Conservation (phyloP, 1,140 invertebrate genomes). For the Frieseomelitta varia region DNA sequence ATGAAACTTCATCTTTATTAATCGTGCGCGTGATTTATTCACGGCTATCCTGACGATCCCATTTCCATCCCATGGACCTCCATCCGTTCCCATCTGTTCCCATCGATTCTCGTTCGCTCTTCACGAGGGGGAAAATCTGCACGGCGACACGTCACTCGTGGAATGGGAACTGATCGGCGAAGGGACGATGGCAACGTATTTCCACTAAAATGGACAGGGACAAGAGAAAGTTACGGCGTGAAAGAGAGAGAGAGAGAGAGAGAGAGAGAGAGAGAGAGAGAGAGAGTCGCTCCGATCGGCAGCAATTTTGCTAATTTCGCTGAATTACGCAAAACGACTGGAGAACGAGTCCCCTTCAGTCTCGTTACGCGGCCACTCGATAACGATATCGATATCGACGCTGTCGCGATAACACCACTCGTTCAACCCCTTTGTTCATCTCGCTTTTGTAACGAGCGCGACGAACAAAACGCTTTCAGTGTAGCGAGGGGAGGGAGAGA, state of each 20-base stretch:
- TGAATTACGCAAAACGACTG: slow-evolving; percentile 9
- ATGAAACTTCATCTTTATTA: background rate
- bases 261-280: too few relatives aligned
- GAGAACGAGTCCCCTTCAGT: background rate
- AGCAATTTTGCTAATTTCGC: slow-evolving; percentile 39
- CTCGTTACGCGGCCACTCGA: slow-evolving; percentile 14
- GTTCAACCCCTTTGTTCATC: background rate
- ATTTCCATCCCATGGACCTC: background rate
- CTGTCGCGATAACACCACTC: background rate
- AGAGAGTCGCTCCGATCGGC: background rate
- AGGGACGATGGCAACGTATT: background rate
- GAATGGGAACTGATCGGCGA: background rate
- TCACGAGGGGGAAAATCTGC: background rate
- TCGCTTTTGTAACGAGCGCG: slow-evolving; percentile 21
- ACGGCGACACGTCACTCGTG: background rate
- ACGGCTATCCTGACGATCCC: background rate
- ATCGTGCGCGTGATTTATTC: background rate
- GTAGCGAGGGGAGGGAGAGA: too few relatives aligned
- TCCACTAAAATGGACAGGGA: background rate
- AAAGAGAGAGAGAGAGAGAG: too few relatives aligned
- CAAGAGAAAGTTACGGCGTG: too few relatives aligned
- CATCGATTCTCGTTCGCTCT: background rate
- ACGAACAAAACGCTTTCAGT: background rate
- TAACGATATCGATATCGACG: slow-evolving; percentile 32
- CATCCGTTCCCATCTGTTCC: background rate